Evolutionary conservation across 1,140 invertebrate species (phyloP).

Genomic region (Manduca sexta): DNA sequence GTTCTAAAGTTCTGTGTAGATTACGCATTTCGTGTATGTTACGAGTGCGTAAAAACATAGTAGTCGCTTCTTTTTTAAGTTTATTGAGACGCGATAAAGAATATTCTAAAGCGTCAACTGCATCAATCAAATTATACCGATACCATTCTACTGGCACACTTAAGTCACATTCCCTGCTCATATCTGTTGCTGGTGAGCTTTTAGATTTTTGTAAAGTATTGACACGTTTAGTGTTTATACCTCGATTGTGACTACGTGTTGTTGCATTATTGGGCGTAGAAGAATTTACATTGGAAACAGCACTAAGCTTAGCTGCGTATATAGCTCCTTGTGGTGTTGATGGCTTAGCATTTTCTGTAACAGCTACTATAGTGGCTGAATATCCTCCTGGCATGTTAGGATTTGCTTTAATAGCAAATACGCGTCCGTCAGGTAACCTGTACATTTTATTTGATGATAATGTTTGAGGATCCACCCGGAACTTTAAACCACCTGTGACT

Average conservation of each 20-base stretch:
- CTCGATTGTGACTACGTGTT: conserved; percentile 5
- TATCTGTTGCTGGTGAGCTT: conserved; percentile 18
- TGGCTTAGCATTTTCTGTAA: conserved; percentile 33
- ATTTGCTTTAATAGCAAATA: conserved; percentile 69
- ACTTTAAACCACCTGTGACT: conserved; percentile 63
- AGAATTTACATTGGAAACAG: conserved; percentile 21
- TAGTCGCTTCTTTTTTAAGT: conserved; percentile 55
- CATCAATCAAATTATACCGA: conserved; percentile 63
- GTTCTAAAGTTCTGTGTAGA: conserved; percentile 54
- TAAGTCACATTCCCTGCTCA: conserved; percentile 35
- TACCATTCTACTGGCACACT: conserved; percentile 66
- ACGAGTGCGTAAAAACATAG: conserved; percentile 46
- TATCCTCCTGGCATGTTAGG: conserved; percentile 68
- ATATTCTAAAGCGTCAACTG: conserved; percentile 64
- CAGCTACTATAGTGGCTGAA: conserved; percentile 68
- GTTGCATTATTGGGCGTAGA: conserved; percentile 9
- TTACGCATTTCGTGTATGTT: conserved; percentile 54
- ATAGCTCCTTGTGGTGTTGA: conserved; percentile 32
- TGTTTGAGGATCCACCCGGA: conserved; percentile 67
- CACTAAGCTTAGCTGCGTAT: conserved; percentile 48
- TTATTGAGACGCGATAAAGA: conserved; percentile 52
- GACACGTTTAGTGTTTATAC: conserved; percentile 18
- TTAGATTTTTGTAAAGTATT: conserved; percentile 25
- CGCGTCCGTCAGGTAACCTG: conserved; percentile 63
- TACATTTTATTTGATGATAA: conserved; percentile 71